Conservation (phyloP, 2,888 invertebrate genomes). For the Phorcus lineatus region DNA sequence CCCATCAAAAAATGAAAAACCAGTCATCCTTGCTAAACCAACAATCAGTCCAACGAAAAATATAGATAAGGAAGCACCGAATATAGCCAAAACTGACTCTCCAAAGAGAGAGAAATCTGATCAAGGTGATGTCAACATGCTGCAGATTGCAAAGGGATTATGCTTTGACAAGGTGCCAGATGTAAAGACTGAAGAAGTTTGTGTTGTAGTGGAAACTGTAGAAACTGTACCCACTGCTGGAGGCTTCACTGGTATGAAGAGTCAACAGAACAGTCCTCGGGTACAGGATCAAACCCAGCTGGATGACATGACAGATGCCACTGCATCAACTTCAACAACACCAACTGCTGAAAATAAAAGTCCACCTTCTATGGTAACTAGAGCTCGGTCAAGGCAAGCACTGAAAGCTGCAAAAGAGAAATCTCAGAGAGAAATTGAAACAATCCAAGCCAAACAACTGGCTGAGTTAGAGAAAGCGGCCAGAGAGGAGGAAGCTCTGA, state of each 20-base stretch:
- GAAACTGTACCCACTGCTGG: constrained; percentile 45
- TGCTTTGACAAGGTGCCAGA: background rate
- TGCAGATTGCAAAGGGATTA: background rate
- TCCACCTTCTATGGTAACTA: background rate
- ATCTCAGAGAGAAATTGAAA: background rate
- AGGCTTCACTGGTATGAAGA: constrained; percentile 58
- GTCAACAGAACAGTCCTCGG: constrained; percentile 61
- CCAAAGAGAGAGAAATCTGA: background rate
- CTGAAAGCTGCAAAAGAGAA: background rate
- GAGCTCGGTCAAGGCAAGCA: background rate
- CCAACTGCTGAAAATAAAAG: background rate
- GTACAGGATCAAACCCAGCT: constrained; percentile 17
- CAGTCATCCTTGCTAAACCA: no score
- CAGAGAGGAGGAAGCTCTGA: background rate
- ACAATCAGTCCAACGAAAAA: no score
- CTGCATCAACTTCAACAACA: background rate
- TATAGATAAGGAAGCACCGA: no score
- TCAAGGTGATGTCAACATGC: background rate
- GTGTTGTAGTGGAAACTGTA: constrained; percentile 64
- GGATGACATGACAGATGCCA: background rate
- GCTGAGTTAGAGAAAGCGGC: background rate
- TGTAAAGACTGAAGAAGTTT: constrained; percentile 31
- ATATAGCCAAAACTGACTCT: no score
- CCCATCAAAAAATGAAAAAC: no score
- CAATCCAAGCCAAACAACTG: constrained; percentile 7